Evolutionary conservation across 2,888 invertebrate species (phyloP), one percentile per base, ranked within the genome.

Genomic region (Uropetala carovei): DNA sequence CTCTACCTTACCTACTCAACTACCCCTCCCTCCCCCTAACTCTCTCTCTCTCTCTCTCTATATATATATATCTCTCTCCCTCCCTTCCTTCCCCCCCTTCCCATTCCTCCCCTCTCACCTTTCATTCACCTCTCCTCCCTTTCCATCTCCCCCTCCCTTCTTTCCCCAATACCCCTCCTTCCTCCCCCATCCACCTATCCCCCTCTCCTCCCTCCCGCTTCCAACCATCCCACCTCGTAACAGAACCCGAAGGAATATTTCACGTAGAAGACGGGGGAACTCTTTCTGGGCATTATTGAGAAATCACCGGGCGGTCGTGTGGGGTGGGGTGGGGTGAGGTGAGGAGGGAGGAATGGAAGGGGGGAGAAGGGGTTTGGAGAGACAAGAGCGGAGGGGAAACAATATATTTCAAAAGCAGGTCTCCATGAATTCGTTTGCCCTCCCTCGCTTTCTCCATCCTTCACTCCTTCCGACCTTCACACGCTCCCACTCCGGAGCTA

Each of bases 211-310:
- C 43, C 43, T 43, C 43, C 43, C 43, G 43, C 43, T 5, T 43
- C 43, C 43, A 43, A 3, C 43, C 43, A 1, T 3, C 43, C 11
- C 83, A 83, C 83, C 83, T 83, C 56, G 5, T 16, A 16, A 30
- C 10, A 83, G 43, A 83, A 56, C 83, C 83, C 14, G 16, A n/a
- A 56, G n/a, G 83, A 83, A 83, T 83, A 57, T 83, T 43, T 83
- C 83, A 56, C n/a, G 83, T 8, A 13, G 82, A 30, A n/a, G 30
- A 30, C 16, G 13, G 82, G 13, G 82, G 13, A 14, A n/a, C n/a
- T 43, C 83, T 82, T 43, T 83, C n/a, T 8, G n/a, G 83, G 83
- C 56, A n/a, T 83, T 83, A 83, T 83, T 83, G 83, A 83, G 83
- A 83, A 83, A 83, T n/a, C 83, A 57, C 56, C n/a, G 56, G 56